Evolutionary conservation across 2,888 invertebrate species (phyloP).

Genomic region (Lithosia quadra): DNA sequence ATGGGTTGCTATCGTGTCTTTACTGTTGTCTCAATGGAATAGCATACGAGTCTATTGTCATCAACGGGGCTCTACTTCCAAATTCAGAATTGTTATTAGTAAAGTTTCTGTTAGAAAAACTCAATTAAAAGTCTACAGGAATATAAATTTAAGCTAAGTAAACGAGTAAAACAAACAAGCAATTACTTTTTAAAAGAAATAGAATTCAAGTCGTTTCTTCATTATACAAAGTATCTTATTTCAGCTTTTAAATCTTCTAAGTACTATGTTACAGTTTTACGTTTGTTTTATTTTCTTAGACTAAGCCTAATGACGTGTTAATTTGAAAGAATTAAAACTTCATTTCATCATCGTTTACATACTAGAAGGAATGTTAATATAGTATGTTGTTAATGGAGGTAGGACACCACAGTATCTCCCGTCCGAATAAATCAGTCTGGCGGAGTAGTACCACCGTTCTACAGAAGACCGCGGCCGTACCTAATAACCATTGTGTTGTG

Average conservation of each 20-base stretch:
- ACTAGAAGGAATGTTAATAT: too few species aligned
- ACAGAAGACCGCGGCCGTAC: too few species aligned
- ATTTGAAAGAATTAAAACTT: neutral
- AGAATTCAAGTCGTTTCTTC: slow-evolving; percentile 2
- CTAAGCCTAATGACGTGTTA: neutral
- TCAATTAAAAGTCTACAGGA: neutral
- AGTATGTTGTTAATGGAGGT: too few species aligned
- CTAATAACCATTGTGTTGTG: too few species aligned
- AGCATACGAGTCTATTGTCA: neutral
- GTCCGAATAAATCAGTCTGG: too few species aligned
- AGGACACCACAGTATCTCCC: too few species aligned
- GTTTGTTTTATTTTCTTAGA: neutral
- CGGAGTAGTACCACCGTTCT: too few species aligned
- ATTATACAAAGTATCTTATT: neutral
- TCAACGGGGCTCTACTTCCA: neutral
- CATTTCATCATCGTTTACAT: too few species aligned
- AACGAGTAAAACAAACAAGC: neutral
- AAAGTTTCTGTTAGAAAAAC: neutral
- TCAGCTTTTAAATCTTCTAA: neutral
- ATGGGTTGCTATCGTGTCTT: too few species aligned
- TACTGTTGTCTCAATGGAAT: too few species aligned
- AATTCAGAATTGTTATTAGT: neutral
- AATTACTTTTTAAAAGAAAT: neutral
- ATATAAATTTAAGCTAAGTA: neutral
- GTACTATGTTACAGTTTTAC: neutral